Percentiles rank a stretch among this genome's conserved stretches.
Evolutionary conservation across 2,888 invertebrate species (phyloP).

Genomic region (Capitulum mitella): DNA sequence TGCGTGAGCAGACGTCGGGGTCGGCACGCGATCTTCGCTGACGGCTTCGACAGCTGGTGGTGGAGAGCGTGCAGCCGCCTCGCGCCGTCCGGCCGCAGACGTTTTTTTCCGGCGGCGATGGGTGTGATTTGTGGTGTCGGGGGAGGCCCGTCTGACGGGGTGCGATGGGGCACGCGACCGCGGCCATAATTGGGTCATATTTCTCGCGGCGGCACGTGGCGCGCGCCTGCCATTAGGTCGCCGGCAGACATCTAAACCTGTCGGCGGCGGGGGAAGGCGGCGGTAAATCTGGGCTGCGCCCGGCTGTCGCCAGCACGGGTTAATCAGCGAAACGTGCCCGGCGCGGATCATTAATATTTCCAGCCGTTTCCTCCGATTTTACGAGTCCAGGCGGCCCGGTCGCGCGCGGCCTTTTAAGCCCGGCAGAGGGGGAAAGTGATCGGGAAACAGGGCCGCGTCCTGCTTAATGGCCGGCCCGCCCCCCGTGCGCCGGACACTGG

Average conservation of each 20-base stretch:
- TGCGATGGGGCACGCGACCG: constrained; percentile 12
- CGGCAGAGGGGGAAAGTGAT: constrained; percentile 3
- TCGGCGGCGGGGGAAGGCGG: not conserved
- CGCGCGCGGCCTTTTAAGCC: not conserved
- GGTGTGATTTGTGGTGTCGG: constrained; percentile 9
- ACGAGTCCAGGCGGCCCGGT: not conserved
- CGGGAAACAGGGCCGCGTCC: not conserved
- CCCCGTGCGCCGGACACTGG: not conserved
- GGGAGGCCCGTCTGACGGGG: not conserved
- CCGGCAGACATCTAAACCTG: not conserved
- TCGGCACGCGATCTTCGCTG: not conserved
- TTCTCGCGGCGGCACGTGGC: not conserved
- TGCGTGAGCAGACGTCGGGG: not conserved
- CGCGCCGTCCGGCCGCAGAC: not conserved
- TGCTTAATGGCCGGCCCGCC: not conserved
- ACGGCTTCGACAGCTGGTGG: constrained; percentile 15
- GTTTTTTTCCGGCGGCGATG: not conserved
- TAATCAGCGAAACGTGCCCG: not conserved
- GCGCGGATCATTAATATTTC: not conserved
- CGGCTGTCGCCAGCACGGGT: not conserved
- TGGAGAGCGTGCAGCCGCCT: no score
- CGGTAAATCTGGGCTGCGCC: not conserved
- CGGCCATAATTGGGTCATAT: constrained; percentile 8
- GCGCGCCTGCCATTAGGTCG: not conserved
- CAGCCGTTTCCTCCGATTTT: not conserved